Base-by-base conservation (phyloP, 2,888 invertebrate genomes). In the Scaptomyza reducta region DNA sequence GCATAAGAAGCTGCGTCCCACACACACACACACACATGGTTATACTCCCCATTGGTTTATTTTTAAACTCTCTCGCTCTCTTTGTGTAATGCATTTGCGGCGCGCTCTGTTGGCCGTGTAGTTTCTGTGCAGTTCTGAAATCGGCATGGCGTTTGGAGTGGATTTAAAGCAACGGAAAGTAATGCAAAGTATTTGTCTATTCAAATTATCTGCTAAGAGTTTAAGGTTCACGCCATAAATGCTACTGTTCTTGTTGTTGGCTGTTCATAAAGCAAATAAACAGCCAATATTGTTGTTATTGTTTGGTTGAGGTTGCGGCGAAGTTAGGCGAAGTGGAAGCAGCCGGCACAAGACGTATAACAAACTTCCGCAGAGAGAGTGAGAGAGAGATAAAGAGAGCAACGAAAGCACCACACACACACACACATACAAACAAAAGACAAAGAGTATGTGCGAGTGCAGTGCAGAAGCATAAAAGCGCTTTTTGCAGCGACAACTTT, bases 71-170 rank as follows among this genome's bases (percentile, higher is more conserved):
- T 74, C 68, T 69, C 50, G 46, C 57, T 62, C 70, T 49, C 47
- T 47, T 59, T 38, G 33, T 55, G 44, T 54, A 87, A 72, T 78
- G 72, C 72, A 70, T 78, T 58, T 64, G 53, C 44, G 53, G 55
- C 62, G 71, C 69, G 77, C 77, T 86, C 80, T 77, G 75, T 71
- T 87, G 84, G 84, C 84, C 84, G 71, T 84, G 87, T 85, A 87
- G 86, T 72, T 64, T 47, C 6, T 68, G 47, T 68, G 77, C 58
- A 51, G 47, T 47, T 47, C 51, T 66, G 59, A 50, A 61, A 61
- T 73, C 64, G 58, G 69, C 41, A 68, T 72, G 51, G 40, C 61
- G 67, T 63, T 76, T 72, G 59, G 61, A 62, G 76, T 83, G 73
- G 54, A 53, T 54, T 31, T 31, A 27, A 50, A 9, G n/a, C 13